Percentiles rank a stretch among this genome's conserved stretches.
Conservation (phyloP, 2,797 vertebrate species). For the Triplophysa yarkandensis region DNA sequence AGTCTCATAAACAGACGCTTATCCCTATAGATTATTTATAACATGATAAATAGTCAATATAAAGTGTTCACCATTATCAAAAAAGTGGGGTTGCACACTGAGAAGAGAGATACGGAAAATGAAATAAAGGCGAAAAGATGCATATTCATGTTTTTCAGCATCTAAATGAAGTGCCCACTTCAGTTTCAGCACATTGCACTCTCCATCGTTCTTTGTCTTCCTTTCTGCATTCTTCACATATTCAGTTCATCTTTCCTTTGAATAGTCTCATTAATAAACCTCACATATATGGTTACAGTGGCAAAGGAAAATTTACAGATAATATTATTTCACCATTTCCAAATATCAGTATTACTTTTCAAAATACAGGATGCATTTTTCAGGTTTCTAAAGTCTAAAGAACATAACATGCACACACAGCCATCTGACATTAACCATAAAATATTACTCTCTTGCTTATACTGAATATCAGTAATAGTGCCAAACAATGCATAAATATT, state of each 20-base stretch:
- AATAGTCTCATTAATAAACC: neutral
- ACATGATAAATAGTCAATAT: neutral
- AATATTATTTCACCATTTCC: neutral
- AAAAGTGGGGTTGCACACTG: neutral
- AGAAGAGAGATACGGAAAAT: neutral
- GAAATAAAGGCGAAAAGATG: slow-evolving; percentile 17
- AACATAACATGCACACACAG: neutral
- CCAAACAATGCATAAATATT: slow-evolving; percentile 35
- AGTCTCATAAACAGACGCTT: neutral
- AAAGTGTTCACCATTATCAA: neutral
- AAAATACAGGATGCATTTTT: neutral
- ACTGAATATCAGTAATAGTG: slow-evolving; percentile 33
- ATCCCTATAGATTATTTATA: no score
- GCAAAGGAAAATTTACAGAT: neutral
- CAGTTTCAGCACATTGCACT: slow-evolving; percentile 1
- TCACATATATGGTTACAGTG: neutral
- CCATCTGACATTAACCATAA: slow-evolving; percentile 12
- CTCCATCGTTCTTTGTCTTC: slow-evolving; percentile 13
- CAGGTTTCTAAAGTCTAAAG: neutral
- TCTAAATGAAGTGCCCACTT: slow-evolving; percentile 30
- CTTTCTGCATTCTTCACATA: slow-evolving; percentile 5
- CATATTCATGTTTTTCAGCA: slow-evolving; percentile 41
- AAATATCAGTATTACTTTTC: neutral
- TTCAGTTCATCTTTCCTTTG: neutral
- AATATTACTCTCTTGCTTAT: slow-evolving; percentile 22